phyloP scores from a whole-genome alignment of 2,113 vertebrate genomes.

The Phylloscopus trochiloides region DNA sequence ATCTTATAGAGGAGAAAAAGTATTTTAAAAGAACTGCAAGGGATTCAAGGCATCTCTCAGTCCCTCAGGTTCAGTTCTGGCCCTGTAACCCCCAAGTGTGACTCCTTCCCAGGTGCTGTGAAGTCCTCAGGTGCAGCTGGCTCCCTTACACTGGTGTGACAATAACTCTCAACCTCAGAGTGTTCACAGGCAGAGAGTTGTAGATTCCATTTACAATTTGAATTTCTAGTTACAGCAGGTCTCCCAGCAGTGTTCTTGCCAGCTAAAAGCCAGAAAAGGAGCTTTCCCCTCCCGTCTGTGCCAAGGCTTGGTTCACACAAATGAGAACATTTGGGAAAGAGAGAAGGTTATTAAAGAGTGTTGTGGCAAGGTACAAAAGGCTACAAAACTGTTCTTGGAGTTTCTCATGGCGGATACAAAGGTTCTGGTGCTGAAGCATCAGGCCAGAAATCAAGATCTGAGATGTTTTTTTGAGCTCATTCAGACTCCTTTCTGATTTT shows the following conservation, averaged over 20 bases:
- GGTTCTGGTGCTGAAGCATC: background rate
- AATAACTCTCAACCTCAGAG: background rate
- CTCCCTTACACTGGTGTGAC: background rate
- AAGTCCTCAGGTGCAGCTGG: background rate
- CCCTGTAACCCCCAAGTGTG: accelerated
- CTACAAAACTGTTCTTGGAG: background rate
- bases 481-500: background rate
- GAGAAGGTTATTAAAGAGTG: background rate
- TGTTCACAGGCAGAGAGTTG: background rate
- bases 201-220: background rate
- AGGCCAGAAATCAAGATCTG: background rate
- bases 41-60: background rate
- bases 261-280: background rate
- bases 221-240: background rate
- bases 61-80: background rate
- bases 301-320: background rate
- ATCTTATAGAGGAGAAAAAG: background rate
- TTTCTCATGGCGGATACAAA: background rate
- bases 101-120: background rate
- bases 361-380: background rate
- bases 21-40: background rate
- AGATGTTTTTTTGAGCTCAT: background rate
- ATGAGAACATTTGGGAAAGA: background rate
- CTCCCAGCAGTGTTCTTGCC: background rate
- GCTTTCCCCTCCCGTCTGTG: background rate